Base-by-base conservation (phyloP, 2,888 invertebrate species). In the Melolontha melolontha region DNA sequence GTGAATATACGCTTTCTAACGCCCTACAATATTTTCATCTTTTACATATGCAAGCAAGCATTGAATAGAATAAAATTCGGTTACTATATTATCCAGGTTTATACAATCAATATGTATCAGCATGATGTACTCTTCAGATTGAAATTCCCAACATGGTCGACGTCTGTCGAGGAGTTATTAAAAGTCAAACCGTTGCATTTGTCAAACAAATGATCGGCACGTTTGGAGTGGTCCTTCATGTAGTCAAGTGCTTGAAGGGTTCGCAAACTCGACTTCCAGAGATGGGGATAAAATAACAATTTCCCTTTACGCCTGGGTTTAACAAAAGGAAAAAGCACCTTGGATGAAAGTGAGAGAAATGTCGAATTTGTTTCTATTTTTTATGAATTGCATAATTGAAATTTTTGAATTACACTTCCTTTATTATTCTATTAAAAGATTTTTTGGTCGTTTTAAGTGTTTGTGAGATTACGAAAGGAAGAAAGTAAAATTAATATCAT, bases 131-230 rank as follows among this genome's bases (percentile, higher is more conserved):
- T 47, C 16, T 57, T 42, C 57, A 29, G 57, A 34, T 59, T 59
- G 59, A 59, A 47, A 44, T 59, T 44, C 44, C 59, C 59, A 59
- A 59, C 59, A 59, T 44, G 44, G 59, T 44, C 44, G 44, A 44
- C 44, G 44, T 27, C 44, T 44, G 41, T 59, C 59, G 59, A 59
- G 59, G 59, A 59, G 59, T 59, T 59, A 59, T 59, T 59, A 76
- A 75, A 78, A 77, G 78, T 76, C 76, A 75, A 73, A 72, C 71
- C 72, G 71, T 72, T 77, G 74, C 76, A 78, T 78, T 79, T 78
- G 78, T 79, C 79, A 80, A 80, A 79, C 78, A 79, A 79, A 79
- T 78, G 80, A 80, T 80, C 78, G 80, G 79, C 79, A 80, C 79
- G 80, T 80, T 79, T 79, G 75, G 71, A 79, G 79, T 64, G 75